A percentile compares a stretch with the other conserved stretches of the same genome.
Conservation (phyloP, 2,888 invertebrate genomes). For the Erebia epiphron region DNA sequence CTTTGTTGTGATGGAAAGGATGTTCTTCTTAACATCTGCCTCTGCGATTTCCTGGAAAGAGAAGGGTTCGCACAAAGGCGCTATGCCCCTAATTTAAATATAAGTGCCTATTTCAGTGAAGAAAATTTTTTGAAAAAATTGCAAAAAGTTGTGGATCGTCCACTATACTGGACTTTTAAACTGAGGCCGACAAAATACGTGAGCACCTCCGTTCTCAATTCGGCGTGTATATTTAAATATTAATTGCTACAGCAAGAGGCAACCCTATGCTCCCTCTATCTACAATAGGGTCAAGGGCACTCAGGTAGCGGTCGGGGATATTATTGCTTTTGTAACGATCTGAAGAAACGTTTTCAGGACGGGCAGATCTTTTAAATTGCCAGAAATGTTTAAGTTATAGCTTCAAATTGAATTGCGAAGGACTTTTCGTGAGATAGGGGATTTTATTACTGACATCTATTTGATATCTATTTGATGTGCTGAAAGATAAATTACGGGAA, state of each 20-base stretch:
- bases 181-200: no score
- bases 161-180: no score
- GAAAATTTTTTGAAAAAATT: no score
- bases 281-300: slow-evolving; percentile 35
- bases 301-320: slow-evolving; percentile 26
- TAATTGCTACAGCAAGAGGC: not conserved
- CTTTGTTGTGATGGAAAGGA: no score
- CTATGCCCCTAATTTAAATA: no score
- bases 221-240: no score
- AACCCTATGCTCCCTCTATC: slow-evolving; percentile 14
- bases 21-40: no score
- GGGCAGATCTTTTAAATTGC: slow-evolving; percentile 12
- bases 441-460: not conserved
- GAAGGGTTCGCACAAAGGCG: no score
- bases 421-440: not conserved
- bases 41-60: no score
- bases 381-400: slow-evolving; percentile 5
- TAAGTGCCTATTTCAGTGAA: no score
- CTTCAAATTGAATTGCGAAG: slow-evolving; percentile 7
- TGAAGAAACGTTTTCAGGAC: slow-evolving; percentile 28
- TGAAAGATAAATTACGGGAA: not conserved
- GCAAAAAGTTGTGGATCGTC: no score
- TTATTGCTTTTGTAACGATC: slow-evolving; percentile 38
- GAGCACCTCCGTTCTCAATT: no score
- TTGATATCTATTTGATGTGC: not conserved